Evolutionary conservation across 2,113 vertebrate species (phyloP).

Genomic region (Cebidichthys violaceus): DNA sequence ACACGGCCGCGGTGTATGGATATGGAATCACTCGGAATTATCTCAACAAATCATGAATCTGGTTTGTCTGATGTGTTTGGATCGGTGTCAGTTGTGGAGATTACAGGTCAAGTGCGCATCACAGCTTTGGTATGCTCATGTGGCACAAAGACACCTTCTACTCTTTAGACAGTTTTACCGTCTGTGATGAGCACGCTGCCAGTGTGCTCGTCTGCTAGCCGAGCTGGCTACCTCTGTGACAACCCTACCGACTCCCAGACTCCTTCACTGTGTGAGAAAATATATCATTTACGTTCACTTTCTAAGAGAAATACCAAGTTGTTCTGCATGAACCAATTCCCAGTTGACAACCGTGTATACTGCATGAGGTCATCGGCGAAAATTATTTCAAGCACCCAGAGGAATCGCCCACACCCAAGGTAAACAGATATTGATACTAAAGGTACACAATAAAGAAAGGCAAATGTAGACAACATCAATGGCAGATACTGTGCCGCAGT

Average conservation of each 20-base stretch:
- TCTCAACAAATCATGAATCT: constrained; percentile 49
- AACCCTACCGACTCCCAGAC: constrained; percentile 52
- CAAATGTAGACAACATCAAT: constrained; percentile 63
- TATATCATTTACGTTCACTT: constrained; percentile 67
- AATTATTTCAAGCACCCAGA: constrained; percentile 69
- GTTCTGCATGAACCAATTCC: constrained; percentile 47
- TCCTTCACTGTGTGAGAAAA: constrained; percentile 55
- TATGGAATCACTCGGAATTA: constrained; percentile 21
- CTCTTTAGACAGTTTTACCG: constrained; percentile 49
- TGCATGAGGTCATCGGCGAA: constrained; percentile 72
- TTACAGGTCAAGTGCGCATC: constrained; percentile 1
- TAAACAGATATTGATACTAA: constrained; percentile 80
- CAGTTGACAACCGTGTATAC: constrained; percentile 61
- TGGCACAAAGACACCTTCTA: constrained; percentile 24
- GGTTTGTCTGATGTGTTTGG: constrained; percentile 56
- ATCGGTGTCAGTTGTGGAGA: constrained; percentile 18
- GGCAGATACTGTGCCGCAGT: constrained; percentile 48
- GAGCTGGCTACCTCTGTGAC: constrained; percentile 51
- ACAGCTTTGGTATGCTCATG: constrained; percentile 44
- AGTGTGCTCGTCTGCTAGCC: constrained; percentile 33
- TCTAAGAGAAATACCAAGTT: constrained; percentile 25
- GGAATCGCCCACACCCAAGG: constrained; percentile 73
- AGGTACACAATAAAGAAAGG: constrained; percentile 67
- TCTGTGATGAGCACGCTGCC: constrained; percentile 55
- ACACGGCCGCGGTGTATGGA: constrained; percentile 44